Conservation (phyloP, 1,140 invertebrate species). For the Pseudachorutes palmiensis region DNA sequence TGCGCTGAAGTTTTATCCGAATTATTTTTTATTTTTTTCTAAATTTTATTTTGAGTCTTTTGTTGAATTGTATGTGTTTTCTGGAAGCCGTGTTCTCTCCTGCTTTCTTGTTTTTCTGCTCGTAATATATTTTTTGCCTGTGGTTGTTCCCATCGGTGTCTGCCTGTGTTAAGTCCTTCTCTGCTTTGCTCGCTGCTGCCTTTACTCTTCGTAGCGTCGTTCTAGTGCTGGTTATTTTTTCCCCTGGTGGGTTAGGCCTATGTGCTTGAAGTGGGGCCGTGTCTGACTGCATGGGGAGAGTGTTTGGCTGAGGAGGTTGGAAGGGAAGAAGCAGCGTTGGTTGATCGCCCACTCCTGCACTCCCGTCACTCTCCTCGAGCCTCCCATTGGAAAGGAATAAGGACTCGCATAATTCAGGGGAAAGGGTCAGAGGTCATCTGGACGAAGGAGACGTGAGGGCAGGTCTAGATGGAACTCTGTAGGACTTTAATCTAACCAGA, state of each 20-base stretch:
- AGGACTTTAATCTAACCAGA: no score
- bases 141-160: neutral
- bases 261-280: slow-evolving; percentile 5
- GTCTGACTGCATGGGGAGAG: no score
- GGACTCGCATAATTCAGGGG: neutral
- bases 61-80: no score
- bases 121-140: neutral
- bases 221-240: neutral
- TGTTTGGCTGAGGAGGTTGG: no score
- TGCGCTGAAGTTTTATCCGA: no score
- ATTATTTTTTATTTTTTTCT: no score
- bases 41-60: neutral
- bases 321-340: no score
- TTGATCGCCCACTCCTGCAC: slow-evolving; percentile 24
- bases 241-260: neutral
- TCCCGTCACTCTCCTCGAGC: slow-evolving; percentile 4
- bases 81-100: no score
- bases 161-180: neutral
- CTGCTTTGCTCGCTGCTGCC: neutral
- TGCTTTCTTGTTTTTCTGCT: neutral
- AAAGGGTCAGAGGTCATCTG: neutral
- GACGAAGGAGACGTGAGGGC: neutral
- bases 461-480: neutral
- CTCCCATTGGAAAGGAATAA: neutral
- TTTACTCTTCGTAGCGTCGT: neutral